Base-by-base conservation (phyloP, 2,888 invertebrate species). In the Dexiosoma caninum region DNA sequence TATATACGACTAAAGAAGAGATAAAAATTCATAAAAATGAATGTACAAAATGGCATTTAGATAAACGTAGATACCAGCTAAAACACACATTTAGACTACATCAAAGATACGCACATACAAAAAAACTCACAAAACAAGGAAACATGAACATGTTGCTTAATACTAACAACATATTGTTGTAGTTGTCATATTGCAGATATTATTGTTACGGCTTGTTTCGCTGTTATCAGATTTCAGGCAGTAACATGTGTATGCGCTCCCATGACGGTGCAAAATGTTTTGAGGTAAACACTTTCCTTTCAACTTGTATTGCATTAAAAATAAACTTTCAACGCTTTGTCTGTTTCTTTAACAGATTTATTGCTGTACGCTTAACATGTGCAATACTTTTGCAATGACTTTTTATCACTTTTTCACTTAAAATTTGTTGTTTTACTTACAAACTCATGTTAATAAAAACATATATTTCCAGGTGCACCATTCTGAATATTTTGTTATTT, bases 151-250 rank as follows among this genome's bases (percentile, higher is more conserved):
- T 62, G 49, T 42, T 71, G 57, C 35, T 57, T 57, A 46, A 35
- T 35, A 27, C 14, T 16, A 69, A 30, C 40, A 60, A 51, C 60
- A 53, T 23, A 51, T 42, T 62, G 23, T 44, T 62, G 53, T 53
- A 62, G 72, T 72, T 62, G 53, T 53, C 32, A 40, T 42, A 62
- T 72, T 23, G 32, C 44, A 53, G 53, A 53, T 35, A 12, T 27
- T 53, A 53, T 53, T 62, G 53, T 72, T 62, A 62, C 51, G 42
- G 19, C 53, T 62, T 62, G 62, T 72, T 53, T 62, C 9, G 30
- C 62, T 53, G 32, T 32, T 51, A 32, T 32, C 42, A 30, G 51
- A 71, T 62, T 72, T 23, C 40, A 51, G 70, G 37, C 60, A 60
- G 21, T 21, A 62, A 10, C 53, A 51, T 27, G n/a, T n/a, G 27